These are phyloP conservation scores for Hyposoter dolosus DNA, from an alignment of 2,888 invertebrate genomes.

Conservation along the genomic window DNA sequence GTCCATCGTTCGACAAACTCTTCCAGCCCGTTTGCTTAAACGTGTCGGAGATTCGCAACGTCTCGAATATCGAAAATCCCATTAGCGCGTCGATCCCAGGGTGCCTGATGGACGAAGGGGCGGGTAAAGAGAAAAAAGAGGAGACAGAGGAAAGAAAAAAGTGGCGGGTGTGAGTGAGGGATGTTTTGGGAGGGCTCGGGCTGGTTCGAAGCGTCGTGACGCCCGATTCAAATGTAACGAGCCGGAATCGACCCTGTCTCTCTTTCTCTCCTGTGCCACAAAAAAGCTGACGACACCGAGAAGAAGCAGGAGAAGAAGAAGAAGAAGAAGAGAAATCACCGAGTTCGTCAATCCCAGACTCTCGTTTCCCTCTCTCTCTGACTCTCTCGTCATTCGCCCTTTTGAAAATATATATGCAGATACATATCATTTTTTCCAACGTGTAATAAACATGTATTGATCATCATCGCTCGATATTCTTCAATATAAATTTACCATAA, in stretches of 20 bases:
- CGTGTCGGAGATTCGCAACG: conserved; percentile 67
- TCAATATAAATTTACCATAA: conserved; percentile 40
- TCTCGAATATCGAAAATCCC: conserved; percentile 71
- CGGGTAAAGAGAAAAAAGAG: conserved; percentile 12
- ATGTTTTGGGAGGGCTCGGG: conserved; percentile 6
- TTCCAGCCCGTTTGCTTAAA: conserved; percentile 70
- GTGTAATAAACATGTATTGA: conserved; percentile 44
- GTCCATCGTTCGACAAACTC: conserved; percentile 67
- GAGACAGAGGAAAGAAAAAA: conserved; percentile 19
- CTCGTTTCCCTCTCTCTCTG: conserved; percentile 13
- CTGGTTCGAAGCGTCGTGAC: conserved; percentile 41
- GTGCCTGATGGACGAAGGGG: conserved; percentile 40
- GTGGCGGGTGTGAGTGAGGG: conserved; percentile 5
- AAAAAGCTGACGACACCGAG: conserved; percentile 56
- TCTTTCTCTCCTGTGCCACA: conserved; percentile 2
- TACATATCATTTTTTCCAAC: conserved; percentile 18
- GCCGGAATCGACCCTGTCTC: conserved; percentile 58
- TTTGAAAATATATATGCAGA: neutral
- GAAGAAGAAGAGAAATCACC: conserved; percentile 57
- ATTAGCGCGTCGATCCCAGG: conserved; percentile 66
- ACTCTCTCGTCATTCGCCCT: neutral
- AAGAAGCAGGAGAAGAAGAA: conserved; percentile 37
- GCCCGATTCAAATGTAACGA: conserved; percentile 67
- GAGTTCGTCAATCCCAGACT: conserved; percentile 57
- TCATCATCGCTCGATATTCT: conserved; percentile 47